These are phyloP conservation scores for Tetramorium simillimum DNA, from an alignment of 1,140 invertebrate genomes.

Conservation along the genomic window DNA sequence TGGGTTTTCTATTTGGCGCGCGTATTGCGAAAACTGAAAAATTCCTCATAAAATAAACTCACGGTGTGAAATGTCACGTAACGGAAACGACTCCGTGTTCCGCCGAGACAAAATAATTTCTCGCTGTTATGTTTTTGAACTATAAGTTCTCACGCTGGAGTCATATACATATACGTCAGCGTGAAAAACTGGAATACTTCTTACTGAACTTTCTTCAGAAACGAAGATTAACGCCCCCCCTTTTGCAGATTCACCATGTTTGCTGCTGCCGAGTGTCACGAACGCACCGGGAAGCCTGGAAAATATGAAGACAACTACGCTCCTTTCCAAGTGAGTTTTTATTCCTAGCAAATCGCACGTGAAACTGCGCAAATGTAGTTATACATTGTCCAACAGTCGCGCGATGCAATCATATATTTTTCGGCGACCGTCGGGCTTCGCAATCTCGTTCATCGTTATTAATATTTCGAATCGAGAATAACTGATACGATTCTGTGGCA, in stretches of 20 bases:
- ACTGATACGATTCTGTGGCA: neutral
- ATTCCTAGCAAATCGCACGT: conserved; percentile 61
- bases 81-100: conserved; percentile 28
- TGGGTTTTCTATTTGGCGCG: neutral
- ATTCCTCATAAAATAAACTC: conserved; percentile 30
- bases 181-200: conserved; percentile 68
- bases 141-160: conserved; percentile 45
- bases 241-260: conserved; percentile 59
- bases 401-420: conserved; percentile 24
- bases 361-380: conserved; percentile 29
- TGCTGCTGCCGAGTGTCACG: conserved; percentile 31
- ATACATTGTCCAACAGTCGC: neutral
- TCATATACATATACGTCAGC: conserved; percentile 58
- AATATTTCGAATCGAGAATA: conserved; percentile 34
- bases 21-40: neutral
- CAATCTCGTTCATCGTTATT: neutral
- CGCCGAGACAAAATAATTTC: conserved; percentile 57
- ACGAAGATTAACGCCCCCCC: conserved; percentile 70
- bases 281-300: conserved; percentile 52
- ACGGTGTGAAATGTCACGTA: conserved; percentile 3
- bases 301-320: conserved; percentile 69
- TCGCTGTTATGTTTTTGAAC: conserved; percentile 46
- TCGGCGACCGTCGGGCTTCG: neutral
- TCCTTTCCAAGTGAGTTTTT: conserved; percentile 58
- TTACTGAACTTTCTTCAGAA: conserved; percentile 60